Conservation (phyloP, 1,140 invertebrate genomes). For the Drosophila serrata region DNA sequence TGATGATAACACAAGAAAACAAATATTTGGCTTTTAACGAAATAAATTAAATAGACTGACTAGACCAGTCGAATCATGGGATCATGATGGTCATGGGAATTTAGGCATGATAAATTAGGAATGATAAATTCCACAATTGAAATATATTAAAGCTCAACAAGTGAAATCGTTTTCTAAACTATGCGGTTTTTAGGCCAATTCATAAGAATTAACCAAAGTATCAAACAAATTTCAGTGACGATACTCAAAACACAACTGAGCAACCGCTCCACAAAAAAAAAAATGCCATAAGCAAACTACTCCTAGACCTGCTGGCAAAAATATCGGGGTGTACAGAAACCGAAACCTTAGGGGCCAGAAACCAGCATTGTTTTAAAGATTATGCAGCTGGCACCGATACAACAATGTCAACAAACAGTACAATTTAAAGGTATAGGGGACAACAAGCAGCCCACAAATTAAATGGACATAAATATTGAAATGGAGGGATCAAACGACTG, state of each 20-base stretch:
- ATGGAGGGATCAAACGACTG: constrained; percentile 5
- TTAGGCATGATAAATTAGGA: too few relatives aligned
- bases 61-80: too few relatives aligned
- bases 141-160: too few relatives aligned
- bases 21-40: neutral
- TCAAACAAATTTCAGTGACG: constrained; percentile 5
- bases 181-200: too few relatives aligned
- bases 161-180: too few relatives aligned
- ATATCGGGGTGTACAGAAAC: neutral
- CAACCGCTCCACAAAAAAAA: neutral
- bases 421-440: neutral
- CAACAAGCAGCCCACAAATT: neutral
- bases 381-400: neutral
- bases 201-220: constrained; percentile 19
- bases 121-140: too few relatives aligned
- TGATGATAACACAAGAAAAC: neutral
- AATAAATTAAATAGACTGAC: too few relatives aligned
- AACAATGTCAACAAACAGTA: constrained; percentile 11
- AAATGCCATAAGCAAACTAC: neutral
- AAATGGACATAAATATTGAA: constrained; percentile 24
- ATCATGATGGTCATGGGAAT: too few relatives aligned
- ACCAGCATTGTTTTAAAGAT: neutral
- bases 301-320: neutral
- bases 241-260: constrained; percentile 10
- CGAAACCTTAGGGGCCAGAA: neutral